A percentile compares a stretch with the other conserved stretches of the same genome.
Evolutionary conservation across 2,888 invertebrate species (phyloP).

Genomic region (Noctua fimbriata): DNA sequence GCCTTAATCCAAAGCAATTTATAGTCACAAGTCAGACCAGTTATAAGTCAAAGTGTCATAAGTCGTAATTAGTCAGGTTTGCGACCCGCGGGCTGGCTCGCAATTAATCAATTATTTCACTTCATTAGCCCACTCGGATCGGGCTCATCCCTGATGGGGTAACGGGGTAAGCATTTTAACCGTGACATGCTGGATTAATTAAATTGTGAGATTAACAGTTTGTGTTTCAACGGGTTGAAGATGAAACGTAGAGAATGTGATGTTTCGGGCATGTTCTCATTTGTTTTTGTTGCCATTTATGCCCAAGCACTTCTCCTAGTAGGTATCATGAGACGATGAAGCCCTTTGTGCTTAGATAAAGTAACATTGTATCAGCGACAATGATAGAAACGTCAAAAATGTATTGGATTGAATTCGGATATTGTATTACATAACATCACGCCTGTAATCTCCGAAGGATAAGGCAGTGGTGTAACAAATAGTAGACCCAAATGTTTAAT

Average conservation of each 20-base stretch:
- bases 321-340: background rate
- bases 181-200: conserved; percentile 56
- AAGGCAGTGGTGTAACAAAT: background rate
- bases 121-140: conserved; percentile 79
- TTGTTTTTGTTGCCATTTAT: background rate
- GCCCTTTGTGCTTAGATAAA: background rate
- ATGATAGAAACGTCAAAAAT: background rate
- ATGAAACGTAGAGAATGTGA: background rate
- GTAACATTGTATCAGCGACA: background rate
- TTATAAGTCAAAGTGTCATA: conserved; percentile 55
- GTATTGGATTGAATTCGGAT: background rate
- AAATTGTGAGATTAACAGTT: conserved; percentile 35
- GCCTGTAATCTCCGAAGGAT: background rate
- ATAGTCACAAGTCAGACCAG: conserved; percentile 58
- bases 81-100: conserved; percentile 72
- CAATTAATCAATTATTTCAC: conserved; percentile 86
- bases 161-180: conserved; percentile 58
- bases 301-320: background rate
- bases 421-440: background rate
- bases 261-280: background rate
- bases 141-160: conserved; percentile 59
- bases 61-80: conserved; percentile 75
- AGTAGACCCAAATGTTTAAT: background rate
- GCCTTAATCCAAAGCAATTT: conserved; percentile 50
- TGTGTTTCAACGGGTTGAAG: conserved; percentile 23